Base-by-base conservation (phyloP, 1,140 invertebrate species). In the Nymphalis io region DNA sequence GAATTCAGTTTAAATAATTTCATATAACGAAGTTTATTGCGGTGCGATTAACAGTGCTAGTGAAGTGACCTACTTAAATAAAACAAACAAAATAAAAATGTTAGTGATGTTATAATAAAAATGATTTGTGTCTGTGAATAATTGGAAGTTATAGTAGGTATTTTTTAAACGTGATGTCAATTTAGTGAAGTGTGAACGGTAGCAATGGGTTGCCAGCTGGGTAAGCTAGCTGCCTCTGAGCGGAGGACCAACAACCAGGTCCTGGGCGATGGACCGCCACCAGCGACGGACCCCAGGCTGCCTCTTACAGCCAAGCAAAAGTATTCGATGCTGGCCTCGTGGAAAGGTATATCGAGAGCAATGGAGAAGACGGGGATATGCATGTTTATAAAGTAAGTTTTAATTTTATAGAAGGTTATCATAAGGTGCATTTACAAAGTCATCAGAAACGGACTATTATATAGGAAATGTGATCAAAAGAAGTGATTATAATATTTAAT, bases 321-420 rank as follows among this genome's bases (percentile, higher is more conserved):
- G 86, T 98, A 96, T 86, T 95, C 93, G 68, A 96, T 98, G 92
- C 93, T 96, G 42, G 96, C 96, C 2, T 97, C 96, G 13, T 98
- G 97, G 97, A 97, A 97, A 84, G 96, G 95, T 4, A 97, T 98
- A 71, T 94, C 95, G 53, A 94, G 96, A 74, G 96, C 96, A 1
- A 96, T 98, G 93, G 96, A 97, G 87, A 94, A 95, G 15, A 98
- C 97, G 27, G 97, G 97, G 16, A 94, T 98, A 73, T 95, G 94
- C 88, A 98, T 98, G 97, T 97, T 98, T 89, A 93, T 97, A 85
- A 96, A 96, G 97, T 97, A 91, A 95, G 96, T 94, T 15, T 16
- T 62, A 15, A 59, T 46, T 18, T 21, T 20, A 48, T n/a, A 8
- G 27, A 33, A 4, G 10, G 10, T 33, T 8, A 33, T 33, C 4